Evolutionary conservation across 1,140 invertebrate species (phyloP), one percentile per base, ranked within the genome.

Genomic region (Ceratina australensis): DNA sequence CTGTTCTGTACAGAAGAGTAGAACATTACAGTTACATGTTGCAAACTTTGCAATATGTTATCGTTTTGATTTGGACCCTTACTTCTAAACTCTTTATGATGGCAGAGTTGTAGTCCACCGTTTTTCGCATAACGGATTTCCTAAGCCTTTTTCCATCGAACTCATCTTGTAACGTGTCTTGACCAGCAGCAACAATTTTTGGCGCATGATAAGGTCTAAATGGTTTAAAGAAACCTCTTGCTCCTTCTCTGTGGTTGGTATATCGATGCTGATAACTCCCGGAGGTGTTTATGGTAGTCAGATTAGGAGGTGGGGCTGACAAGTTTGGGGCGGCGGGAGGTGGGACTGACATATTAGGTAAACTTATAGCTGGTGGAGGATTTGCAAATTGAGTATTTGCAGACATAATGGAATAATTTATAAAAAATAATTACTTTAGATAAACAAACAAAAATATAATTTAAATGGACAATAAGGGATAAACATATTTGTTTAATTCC

Each of bases 41-140:
- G 54, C 12, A 22, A 13, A 33, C 15, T 42, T 12, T 10, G 52
- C 12, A 13, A 33, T 47, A 60, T 18, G 78, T 59, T 0, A 33
- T 57, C 59, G 69, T 0, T 16, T 59, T 33, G 49, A 66, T 50
- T 63, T 42, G 56, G 18, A 80, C 15, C 10, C 72, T 91, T 92
- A 96, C 96, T 94, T 99, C 96, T 84, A 99, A 92, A 87, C 96
- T 96, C 89, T 97, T 97, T 67, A 99, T 96, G 83, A 99, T 96
- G 49, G 98, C 95, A n/a, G 98, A 96, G 94, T 99, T 99, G 92
- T 99, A 99, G 93, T 99, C 98, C 57, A 99, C 97, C 57, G 98
- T 99, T 94, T 99, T 99, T 84, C 98, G 94, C 95, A 99, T 98
- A 72, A 99, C 97, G 79, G 98, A 98, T 93, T 99, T 99, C 84